Evolutionary conservation across 1,140 invertebrate genomes (phyloP), one percentile per base, ranked within the genome.

Genomic region (Cardiocondyla obscurior): DNA sequence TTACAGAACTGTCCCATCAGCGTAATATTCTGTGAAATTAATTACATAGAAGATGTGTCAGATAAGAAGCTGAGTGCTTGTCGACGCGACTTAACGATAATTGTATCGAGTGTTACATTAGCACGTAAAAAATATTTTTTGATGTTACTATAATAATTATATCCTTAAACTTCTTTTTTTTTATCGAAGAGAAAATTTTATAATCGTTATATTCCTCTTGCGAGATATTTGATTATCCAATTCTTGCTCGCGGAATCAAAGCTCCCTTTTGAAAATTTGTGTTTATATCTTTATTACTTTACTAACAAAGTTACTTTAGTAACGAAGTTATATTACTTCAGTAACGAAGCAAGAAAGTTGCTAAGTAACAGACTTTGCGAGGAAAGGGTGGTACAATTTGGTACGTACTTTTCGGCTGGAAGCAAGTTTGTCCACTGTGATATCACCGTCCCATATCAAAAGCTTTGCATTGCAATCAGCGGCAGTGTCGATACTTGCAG

Each of bases 1-100:
- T 96, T 96, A 89, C 96, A 97, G 88, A 97, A 97, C 72, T 97
- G 96, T 0, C 96, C 96, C 81, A 97, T 95, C 30, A 97, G 92
- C 4, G 95, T 95, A 0, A 95, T 93, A 58, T 95, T 95, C 88
- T 92, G 86, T 10, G 64, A 74, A 74, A 83, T 84, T 30, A 44
- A n/a, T 73, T 14, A 28, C 4, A 44, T n/a, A 30, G 2, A 4
- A 10, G 19, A 22, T 25, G n/a, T 8, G 10, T 72, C 28, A 36
- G 36, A 57, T 44, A 33, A 36, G 25, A 57, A 65, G 33, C 12
- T 42, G 74, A 70, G 10, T 19, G 12, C 51, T 67, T 14, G 22
- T 65, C 22, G 14, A 42, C 6, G 14, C 62, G 16, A 44, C 8
- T 53, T 22, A 14, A 67, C 10, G 16, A 60, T n/a, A 51, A 30